Base-by-base conservation (phyloP, 1,140 invertebrate genomes). In the Anoplolepis gracilipes region DNA sequence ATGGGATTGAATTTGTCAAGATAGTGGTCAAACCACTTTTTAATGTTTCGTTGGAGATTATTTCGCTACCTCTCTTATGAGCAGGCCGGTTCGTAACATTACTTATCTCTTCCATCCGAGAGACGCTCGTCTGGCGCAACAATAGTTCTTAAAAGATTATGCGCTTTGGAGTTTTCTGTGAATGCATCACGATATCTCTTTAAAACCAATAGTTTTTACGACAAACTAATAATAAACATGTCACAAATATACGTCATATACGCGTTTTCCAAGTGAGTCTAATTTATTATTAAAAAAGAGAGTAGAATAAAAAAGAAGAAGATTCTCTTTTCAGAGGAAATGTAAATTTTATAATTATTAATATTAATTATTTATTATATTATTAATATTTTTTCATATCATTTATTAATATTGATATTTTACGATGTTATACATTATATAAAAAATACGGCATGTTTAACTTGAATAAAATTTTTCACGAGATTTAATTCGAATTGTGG, bases 1-100 rank as follows among this genome's bases (percentile, higher is more conserved):
- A 77, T 84, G 62, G 84, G 75, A 85, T 85, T 85, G 62, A 85
- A 85, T 85, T 85, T 85, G 84, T 85, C 84, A 85, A 85, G 84
- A 76, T 76, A 77, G 73, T 85, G 84, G 84, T 85, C 84, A 85
- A 79, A 85, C 84, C 84, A 42, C 84, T 85, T 85, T 85, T 85
- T 85, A 85, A 85, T 85, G 84, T 85, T 85, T 67, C 84, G 73
- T 85, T 19, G 76, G 84, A 85, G 84, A 85, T 85, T 85, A 85
- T 85, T 85, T 85, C 84, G 84, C 84, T 85, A 85, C 84, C 84
- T 85, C 82, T 85, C 61, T 78, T 64, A 78, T 82, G 67, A 77
- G 49, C 73, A 19, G 49, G 78, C 78, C 36, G 78, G 53, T 73
- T 73, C 49, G 78, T 82, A 82, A 82, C 78, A 82, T 53, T 82